Base-by-base conservation (phyloP, 1,140 invertebrate genomes). In the Proctacanthus coquilletti region DNA sequence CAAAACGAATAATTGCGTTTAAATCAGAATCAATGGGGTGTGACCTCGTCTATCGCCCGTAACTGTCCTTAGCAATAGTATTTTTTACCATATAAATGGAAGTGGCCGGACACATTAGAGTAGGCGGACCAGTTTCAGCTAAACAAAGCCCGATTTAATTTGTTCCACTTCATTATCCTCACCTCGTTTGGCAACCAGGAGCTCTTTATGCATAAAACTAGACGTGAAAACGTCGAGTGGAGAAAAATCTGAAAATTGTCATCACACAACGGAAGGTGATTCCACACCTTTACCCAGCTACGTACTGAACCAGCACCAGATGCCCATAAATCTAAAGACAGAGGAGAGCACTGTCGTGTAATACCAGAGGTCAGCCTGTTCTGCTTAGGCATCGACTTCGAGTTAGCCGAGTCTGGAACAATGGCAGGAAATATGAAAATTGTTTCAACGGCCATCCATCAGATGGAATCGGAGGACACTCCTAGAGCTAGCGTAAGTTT, bases 91-190 rank as follows among this genome's bases (percentile, higher is more conserved):
- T n/a, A n/a, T n/a, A n/a, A n/a, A n/a, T n/a, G n/a, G n/a, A n/a
- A n/a, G n/a, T n/a, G n/a, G n/a, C n/a, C n/a, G n/a, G n/a, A n/a
- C n/a, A n/a, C n/a, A n/a, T n/a, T n/a, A n/a, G n/a, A n/a, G n/a
- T n/a, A n/a, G n/a, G n/a, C n/a, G n/a, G n/a, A n/a, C n/a, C n/a
- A n/a, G n/a, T n/a, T n/a, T n/a, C n/a, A n/a, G n/a, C n/a, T n/a
- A n/a, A 27, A 27, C 13, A 27, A 13, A 27, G 13, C 23, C 13
- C 23, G 13, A 27, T 27, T 27, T 27, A 27, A 27, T 27, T 27
- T 27, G 23, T 27, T 27, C 23, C 23, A 27, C 23, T 27, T 27
- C 23, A 27, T 27, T 27, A 27, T 27, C 13, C 23, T 27, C 23
- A 13, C 23, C 23, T 27, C 23, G 23, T 27, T 27, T 27, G 23